These are phyloP conservation scores for Macquaria ambigua DNA, from an alignment of 2,113 vertebrate species.

Conservation along the genomic window DNA sequence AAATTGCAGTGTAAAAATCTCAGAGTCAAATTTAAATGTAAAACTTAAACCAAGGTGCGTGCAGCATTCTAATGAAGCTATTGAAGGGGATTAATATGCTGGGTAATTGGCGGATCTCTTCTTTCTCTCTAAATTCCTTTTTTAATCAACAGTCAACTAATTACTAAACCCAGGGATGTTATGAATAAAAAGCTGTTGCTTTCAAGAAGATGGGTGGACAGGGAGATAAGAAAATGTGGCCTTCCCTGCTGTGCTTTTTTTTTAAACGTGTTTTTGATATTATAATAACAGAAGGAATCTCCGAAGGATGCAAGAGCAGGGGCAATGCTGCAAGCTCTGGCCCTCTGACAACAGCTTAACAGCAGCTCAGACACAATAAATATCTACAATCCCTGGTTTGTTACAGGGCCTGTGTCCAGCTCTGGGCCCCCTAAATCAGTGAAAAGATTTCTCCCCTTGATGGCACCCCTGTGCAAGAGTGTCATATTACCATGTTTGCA, in stretches of 20 bases:
- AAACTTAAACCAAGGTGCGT: slow-evolving; percentile 72
- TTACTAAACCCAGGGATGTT: slow-evolving; percentile 71
- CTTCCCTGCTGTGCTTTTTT: neutral
- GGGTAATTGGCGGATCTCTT: slow-evolving; percentile 80
- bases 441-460: slow-evolving; percentile 10
- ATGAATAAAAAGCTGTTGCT: slow-evolving; percentile 56
- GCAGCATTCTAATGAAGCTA: slow-evolving; percentile 81
- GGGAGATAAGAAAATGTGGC: slow-evolving; percentile 29
- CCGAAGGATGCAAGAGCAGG: slow-evolving; percentile 14
- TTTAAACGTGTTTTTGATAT: slow-evolving; percentile 18
- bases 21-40: slow-evolving; percentile 80
- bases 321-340: slow-evolving; percentile 27
- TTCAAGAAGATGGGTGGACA: slow-evolving; percentile 48
- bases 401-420: slow-evolving; percentile 26
- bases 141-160: slow-evolving; percentile 82
- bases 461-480: slow-evolving; percentile 21
- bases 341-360: slow-evolving; percentile 58
- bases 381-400: slow-evolving; percentile 53
- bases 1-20: slow-evolving; percentile 79
- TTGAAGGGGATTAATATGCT: slow-evolving; percentile 82
- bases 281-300: slow-evolving; percentile 21
- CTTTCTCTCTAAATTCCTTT: slow-evolving; percentile 72
- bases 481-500: slow-evolving; percentile 23
- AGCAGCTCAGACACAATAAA: slow-evolving; percentile 63
- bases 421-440: slow-evolving; percentile 47